These are phyloP conservation scores for Epinephelus malabaricus DNA, from an alignment of 2,797 vertebrate genomes.

Conservation along the genomic window DNA sequence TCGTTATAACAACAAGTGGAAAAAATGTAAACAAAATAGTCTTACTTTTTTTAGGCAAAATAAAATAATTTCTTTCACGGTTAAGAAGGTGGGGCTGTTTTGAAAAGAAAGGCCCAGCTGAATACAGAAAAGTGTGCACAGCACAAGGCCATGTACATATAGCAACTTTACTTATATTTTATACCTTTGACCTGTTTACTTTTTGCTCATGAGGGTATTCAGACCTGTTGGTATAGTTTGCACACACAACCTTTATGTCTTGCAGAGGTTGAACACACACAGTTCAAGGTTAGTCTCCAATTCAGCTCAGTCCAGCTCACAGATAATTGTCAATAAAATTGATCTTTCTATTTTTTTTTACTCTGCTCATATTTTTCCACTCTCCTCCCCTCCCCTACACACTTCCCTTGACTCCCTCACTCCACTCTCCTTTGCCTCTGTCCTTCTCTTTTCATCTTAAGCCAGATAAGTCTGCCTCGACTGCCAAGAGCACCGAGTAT, in stretches of 20 bases:
- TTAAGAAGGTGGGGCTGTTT: background rate
- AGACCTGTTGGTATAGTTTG: constrained; percentile 45
- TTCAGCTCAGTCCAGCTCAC: constrained; percentile 68
- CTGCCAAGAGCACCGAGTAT: constrained; percentile 85
- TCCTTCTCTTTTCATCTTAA: constrained; percentile 83
- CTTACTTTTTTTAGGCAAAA: background rate
- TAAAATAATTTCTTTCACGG: background rate
- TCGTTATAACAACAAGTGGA: background rate
- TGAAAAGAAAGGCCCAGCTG: background rate
- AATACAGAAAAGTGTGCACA: constrained; percentile 5
- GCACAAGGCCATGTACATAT: background rate
- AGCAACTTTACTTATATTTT: constrained; percentile 30
- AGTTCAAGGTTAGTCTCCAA: constrained; percentile 79
- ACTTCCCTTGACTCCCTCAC: constrained; percentile 68
- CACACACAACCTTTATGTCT: constrained; percentile 40
- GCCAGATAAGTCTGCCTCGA: constrained; percentile 79
- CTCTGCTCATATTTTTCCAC: constrained; percentile 62
- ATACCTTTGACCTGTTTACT: constrained; percentile 36
- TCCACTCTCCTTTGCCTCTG: constrained; percentile 70
- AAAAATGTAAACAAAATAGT: background rate
- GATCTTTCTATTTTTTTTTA: constrained; percentile 60
- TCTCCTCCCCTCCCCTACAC: constrained; percentile 39
- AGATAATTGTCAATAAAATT: constrained; percentile 84
- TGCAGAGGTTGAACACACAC: constrained; percentile 67
- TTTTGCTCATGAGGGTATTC: constrained; percentile 48